Evolutionary conservation across 2,797 vertebrate species (phyloP), one percentile per base, ranked within the genome.

Genomic region (Siniperca undulata): DNA sequence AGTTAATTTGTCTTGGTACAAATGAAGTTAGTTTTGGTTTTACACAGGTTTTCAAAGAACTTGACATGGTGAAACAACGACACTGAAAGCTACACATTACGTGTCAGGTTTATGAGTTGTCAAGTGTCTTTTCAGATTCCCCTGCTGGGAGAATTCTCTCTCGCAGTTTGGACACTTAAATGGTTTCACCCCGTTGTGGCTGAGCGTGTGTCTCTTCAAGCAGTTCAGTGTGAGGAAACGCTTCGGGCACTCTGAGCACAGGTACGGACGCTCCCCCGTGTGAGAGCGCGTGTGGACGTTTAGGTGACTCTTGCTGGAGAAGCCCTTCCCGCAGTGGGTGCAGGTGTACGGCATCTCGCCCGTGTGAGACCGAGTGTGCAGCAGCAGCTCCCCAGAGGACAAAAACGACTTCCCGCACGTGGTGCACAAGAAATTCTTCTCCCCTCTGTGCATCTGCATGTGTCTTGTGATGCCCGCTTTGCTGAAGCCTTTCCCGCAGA

Each of bases 331-430:
- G 8, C 94, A 95, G 67, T 61, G 84, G 16, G 77, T 62, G 78
- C 93, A 95, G 46, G 92, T 94, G 86, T 95, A 92, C 0, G 94
- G 94, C 66, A 52, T 74, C 83, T 95, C 94, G 0, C 93, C 91
- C 0, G 94, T 94, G 91, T 95, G 94, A 1, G 89, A 80, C 0
- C 93, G 89, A 0, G 53, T 91, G 86, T 95, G 94, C 78, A 94
- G 70, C 74, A 87, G 78, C 86, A 95, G 86, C 88, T 94, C 93
- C 2, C 93, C 94, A 0, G 90, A 93, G 0, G 91, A 93, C 40
- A 94, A 34, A 16, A 95, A 95, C 0, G 89, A 87, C 86, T 94
- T 95, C 22, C 94, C 94, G 0, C 94, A 95, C 0, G 71, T 88
- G 53, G 91, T 91, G 90, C 94, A 95, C 59, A 94, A 61, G 66